Percentiles rank a stretch among this genome's conserved stretches.
These are phyloP conservation scores for Noctua comes DNA, from an alignment of 2,888 invertebrate species.

Conservation along the genomic window DNA sequence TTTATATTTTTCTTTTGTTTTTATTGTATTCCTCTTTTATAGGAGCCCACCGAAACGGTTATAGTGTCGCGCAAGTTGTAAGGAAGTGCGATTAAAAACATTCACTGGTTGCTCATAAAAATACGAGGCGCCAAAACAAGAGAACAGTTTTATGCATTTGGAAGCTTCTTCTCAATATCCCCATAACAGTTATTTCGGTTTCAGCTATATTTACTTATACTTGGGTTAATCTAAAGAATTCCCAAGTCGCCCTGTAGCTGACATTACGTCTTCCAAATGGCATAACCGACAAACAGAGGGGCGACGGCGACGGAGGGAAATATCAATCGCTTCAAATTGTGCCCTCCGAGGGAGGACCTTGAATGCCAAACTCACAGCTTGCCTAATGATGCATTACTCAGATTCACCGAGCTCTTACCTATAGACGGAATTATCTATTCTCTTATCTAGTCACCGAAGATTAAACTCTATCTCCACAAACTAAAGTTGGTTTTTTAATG, in stretches of 20 bases:
- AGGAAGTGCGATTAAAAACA: slow-evolving; percentile 51
- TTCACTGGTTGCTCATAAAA: slow-evolving; percentile 38
- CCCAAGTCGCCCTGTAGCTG: slow-evolving; percentile 67
- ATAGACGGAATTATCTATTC: slow-evolving; percentile 60
- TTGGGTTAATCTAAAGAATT: slow-evolving; percentile 66
- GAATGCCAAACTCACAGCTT: slow-evolving; percentile 81
- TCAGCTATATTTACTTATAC: slow-evolving; percentile 53
- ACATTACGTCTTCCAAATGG: slow-evolving; percentile 72
- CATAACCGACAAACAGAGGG: slow-evolving; percentile 70
- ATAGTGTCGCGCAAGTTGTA: slow-evolving; percentile 30
- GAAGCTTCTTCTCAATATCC: slow-evolving; percentile 38
- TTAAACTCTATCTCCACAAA: slow-evolving; percentile 5
- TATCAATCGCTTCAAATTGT: slow-evolving; percentile 80
- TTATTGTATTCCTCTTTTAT: slow-evolving; percentile 25
- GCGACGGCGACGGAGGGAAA: slow-evolving; percentile 73
- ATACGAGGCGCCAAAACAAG: slow-evolving; percentile 23
- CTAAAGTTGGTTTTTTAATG: slow-evolving; percentile 39
- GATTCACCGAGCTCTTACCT: slow-evolving; percentile 75
- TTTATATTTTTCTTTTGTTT: slow-evolving; percentile 30
- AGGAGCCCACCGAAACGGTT: slow-evolving; percentile 28
- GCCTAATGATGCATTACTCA: slow-evolving; percentile 79
- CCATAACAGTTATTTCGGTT: slow-evolving; percentile 23
- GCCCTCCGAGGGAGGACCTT: slow-evolving; percentile 77
- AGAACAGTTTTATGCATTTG: slow-evolving; percentile 5
- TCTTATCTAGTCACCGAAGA: slow-evolving; percentile 21